Conservation (phyloP, 2,797 vertebrate species). For the Pangasius djambal region DNA sequence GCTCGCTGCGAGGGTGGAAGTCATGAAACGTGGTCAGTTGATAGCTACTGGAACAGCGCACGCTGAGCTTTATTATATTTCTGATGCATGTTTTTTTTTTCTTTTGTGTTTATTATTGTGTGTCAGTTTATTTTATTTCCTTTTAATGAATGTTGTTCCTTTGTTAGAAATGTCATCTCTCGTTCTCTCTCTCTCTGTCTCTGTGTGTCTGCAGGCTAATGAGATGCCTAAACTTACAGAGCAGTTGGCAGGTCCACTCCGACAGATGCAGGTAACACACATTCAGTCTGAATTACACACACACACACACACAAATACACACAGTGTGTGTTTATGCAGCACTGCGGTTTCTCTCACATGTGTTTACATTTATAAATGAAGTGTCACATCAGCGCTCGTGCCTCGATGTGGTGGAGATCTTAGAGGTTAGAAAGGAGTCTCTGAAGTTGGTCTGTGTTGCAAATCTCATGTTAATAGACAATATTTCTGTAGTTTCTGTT, state of each 20-base stretch:
- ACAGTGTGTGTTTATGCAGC: neutral
- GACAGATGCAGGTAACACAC: conserved; percentile 92
- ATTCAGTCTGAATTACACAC: neutral
- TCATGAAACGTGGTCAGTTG: neutral
- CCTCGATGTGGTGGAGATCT: neutral
- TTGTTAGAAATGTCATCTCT: neutral
- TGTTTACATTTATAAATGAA: neutral
- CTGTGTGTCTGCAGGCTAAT: conserved; percentile 78
- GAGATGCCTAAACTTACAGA: conserved; percentile 98
- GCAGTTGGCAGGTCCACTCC: conserved; percentile 90
- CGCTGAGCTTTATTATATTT: neutral
- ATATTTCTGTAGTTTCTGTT: no score
- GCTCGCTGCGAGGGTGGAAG: neutral
- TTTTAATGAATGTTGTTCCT: neutral
- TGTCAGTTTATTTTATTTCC: neutral
- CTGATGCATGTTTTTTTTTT: neutral
- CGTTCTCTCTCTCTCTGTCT: neutral
- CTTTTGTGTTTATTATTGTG: neutral
- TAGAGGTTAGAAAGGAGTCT: neutral
- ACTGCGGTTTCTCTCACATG: neutral
- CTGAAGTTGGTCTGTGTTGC: neutral
- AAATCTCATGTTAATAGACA: neutral
- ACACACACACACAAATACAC: no score
- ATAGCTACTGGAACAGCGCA: neutral
- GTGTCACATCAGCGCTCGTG: neutral